A percentile compares a stretch with the other conserved stretches of the same genome.
These are phyloP conservation scores for Cebidichthys violaceus DNA, from an alignment of 2,113 vertebrate species.

Conservation along the genomic window DNA sequence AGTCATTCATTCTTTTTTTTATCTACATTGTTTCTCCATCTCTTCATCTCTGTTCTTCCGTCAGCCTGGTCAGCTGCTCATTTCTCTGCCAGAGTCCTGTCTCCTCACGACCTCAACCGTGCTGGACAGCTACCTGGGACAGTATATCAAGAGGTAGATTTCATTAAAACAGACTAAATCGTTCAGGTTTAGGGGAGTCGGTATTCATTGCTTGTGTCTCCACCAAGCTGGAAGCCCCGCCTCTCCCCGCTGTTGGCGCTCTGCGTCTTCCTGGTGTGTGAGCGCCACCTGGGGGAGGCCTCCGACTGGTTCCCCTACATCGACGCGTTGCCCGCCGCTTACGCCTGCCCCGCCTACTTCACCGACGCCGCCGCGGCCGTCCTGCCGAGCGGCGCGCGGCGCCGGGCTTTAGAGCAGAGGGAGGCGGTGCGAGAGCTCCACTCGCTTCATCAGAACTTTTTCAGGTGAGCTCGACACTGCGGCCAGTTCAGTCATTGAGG, in stretches of 20 bases:
- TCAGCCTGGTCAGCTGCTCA: slow-evolving; percentile 88
- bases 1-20: not conserved
- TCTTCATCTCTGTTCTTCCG: slow-evolving; percentile 1
- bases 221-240: slow-evolving; percentile 80
- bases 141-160: slow-evolving; percentile 86
- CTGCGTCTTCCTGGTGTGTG: slow-evolving; percentile 91
- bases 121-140: slow-evolving; percentile 88
- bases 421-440: slow-evolving; percentile 79
- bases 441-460: slow-evolving; percentile 81
- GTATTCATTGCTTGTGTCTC: not conserved
- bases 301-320: slow-evolving; percentile 93
- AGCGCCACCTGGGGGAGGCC: slow-evolving; percentile 82
- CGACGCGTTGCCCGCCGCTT: slow-evolving; percentile 86
- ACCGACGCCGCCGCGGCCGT: slow-evolving; percentile 75
- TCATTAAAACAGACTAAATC: no score
- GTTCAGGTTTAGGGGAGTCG: no score
- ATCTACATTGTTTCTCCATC: not conserved
- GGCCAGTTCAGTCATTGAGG: no score
- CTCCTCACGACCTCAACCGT: slow-evolving; percentile 91
- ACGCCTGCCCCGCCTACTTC: slow-evolving; percentile 89
- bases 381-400: slow-evolving; percentile 81
- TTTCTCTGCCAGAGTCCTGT: slow-evolving; percentile 92
- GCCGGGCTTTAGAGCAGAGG: slow-evolving; percentile 85
- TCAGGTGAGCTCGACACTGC: slow-evolving; percentile 64
- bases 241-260: slow-evolving; percentile 88